Base-by-base conservation (phyloP, 1,140 invertebrate species). In the Mercenaria mercenaria region DNA sequence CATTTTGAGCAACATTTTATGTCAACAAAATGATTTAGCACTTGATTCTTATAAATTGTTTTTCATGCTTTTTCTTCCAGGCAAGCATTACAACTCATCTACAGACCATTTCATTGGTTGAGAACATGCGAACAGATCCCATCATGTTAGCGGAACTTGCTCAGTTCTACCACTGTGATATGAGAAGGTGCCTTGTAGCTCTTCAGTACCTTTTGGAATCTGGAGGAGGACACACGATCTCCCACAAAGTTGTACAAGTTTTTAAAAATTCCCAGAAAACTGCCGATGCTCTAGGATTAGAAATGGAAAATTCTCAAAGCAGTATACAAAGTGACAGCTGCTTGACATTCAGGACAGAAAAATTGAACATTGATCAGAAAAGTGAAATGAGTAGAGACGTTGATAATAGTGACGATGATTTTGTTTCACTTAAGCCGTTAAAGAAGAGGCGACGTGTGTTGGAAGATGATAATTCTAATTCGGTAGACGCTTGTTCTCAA, bases 141-240 rank as follows among this genome's bases (percentile, higher is more conserved):
- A 13, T 43, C 0, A 90, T 91, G 26, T 56, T 95, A 3, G 67
- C 69, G 3, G 37, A 76, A 13, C 56, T 94, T n/a, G 92, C 92
- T 13, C 56, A 84, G n/a, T 83, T 74, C n/a, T 88, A 89, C 47
- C 34, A 87, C 23, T 74, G 91, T 52, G 95, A 95, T 72, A 32
- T 95, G 15, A 82, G 95, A 8, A 82, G 43, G 3, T 92, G 85
- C 50, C 81, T 95, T 23, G 82, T 94, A 32, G 64, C 72, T 32
- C 90, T 95, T 1, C 95, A 95, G 91, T 94, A 92, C 79, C 91
- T 93, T 83, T 59, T 93, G 18, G 43, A 90, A 26, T 93, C 92
- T 32, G 93, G 93, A 10, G 93, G 91, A 32, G 91, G 69, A 1
- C 26, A 56, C 15, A 56, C 2, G 32, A 64, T 52, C 52, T 41